A percentile compares a stretch with the other conserved stretches of the same genome.
These are phyloP conservation scores for Stigmatopora argus DNA, from an alignment of 2,113 vertebrate species.

Conservation along the genomic window DNA sequence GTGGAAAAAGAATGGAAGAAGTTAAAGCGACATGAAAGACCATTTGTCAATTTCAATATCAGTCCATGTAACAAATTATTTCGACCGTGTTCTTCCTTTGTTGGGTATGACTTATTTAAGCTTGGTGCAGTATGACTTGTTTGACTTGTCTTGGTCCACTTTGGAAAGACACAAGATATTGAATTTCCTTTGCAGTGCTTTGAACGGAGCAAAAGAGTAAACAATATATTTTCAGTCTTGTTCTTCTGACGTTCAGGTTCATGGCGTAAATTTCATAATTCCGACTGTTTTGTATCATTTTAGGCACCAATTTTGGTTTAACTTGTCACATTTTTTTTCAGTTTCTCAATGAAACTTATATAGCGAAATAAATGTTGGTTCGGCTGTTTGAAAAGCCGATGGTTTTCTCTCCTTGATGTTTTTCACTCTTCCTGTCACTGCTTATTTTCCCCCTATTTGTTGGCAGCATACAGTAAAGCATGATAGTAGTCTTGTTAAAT, in stretches of 20 bases:
- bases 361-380: slow-evolving; percentile 40
- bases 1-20: slow-evolving; percentile 34
- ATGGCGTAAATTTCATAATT: no score
- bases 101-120: slow-evolving; percentile 52
- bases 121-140: slow-evolving; percentile 20
- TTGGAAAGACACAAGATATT: background rate
- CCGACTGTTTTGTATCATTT: no score
- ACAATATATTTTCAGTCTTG: no score
- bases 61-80: slow-evolving; percentile 34
- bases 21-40: slow-evolving; percentile 57
- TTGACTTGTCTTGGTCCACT: slow-evolving; percentile 1
- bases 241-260: no score
- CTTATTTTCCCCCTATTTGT: slow-evolving; percentile 7
- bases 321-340: no score
- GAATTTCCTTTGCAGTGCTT: background rate
- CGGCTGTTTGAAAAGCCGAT: slow-evolving; percentile 39
- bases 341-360: slow-evolving; percentile 36
- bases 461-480: background rate
- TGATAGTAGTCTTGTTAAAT: background rate
- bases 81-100: slow-evolving; percentile 47
- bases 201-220: no score
- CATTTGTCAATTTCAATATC: slow-evolving; percentile 67
- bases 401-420: slow-evolving; percentile 48
- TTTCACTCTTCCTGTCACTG: slow-evolving; percentile 41
- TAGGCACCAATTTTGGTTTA: no score